Evolutionary conservation across 2,797 vertebrate genomes (phyloP).

Genomic region (Mormyrus hasselquistii): DNA sequence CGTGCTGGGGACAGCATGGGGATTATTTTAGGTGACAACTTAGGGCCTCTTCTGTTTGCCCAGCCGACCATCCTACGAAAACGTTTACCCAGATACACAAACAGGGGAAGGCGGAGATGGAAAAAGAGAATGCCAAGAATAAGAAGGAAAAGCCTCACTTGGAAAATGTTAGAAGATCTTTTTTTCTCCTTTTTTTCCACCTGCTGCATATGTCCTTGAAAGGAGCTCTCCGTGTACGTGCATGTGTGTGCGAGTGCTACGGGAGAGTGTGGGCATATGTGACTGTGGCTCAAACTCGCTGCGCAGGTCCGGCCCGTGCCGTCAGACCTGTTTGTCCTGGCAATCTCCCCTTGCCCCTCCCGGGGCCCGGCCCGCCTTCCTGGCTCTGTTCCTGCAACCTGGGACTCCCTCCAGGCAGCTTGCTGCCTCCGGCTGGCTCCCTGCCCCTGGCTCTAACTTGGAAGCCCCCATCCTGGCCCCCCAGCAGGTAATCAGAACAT

Average conservation of each 20-base stretch:
- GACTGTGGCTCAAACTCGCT: neutral
- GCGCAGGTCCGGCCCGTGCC: neutral
- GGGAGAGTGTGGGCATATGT: neutral
- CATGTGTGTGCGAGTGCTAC: neutral
- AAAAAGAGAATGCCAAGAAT: conserved; percentile 12
- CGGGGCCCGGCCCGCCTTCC: neutral
- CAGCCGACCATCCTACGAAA: conserved; percentile 2
- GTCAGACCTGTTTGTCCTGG: neutral
- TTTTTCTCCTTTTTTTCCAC: conserved; percentile 7
- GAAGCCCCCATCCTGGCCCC: neutral
- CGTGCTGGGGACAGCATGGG: neutral
- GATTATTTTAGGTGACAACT: conserved; percentile 21
- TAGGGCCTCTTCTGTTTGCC: conserved; percentile 10
- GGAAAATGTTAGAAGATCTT: conserved; percentile 14
- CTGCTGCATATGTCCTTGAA: conserved; percentile 7
- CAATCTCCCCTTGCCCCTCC: neutral
- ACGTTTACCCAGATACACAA: conserved; percentile 18
- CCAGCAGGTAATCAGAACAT: neutral
- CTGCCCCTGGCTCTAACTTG: neutral
- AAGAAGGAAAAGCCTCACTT: conserved; percentile 6
- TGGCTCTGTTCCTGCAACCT: neutral
- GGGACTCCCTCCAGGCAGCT: neutral
- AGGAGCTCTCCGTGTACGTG: neutral
- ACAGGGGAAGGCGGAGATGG: neutral
- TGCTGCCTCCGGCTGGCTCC: neutral